Evolutionary conservation across 1,140 invertebrate genomes (phyloP), one percentile per base, ranked within the genome.

Genomic region (Pogonomyrmex barbatus): DNA sequence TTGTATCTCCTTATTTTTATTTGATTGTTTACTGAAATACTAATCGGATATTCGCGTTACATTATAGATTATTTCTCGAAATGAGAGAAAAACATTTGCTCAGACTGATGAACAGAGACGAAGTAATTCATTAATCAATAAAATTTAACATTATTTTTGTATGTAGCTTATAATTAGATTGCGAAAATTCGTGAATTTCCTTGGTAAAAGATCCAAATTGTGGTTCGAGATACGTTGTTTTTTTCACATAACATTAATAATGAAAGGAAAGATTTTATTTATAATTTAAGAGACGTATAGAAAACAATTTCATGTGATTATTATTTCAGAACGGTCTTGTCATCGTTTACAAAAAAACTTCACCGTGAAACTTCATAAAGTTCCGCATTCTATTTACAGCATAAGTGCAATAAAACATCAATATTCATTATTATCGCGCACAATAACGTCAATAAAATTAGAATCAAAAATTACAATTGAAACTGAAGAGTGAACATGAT

Each of bases 1-100:
- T 68, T 52, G 36, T 65, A 68, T 54, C 14, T 79, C 50, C 47
- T 70, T 54, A 54, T 30, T 70, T 79, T 81, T 56, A 78, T 78
- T 65, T 65, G 45, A 78, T 78, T 78, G 58, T 78, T 68, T 63
- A 81, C 33, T 56, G 36, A 81, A 81, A 70, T 24, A 81, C 2
- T 70, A 81, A 68, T 2, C 62, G 36, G 36, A 78, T 17, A 79
- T 79, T 68, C 60, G n/a, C n/a, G 36, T 39, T 54, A 47, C 24
- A 50, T 68, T 30, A 52, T 68, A 79, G 4, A 30, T 54, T 9
- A 67, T 63, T 63, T 1, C 30, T 12, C 36, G n/a, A 68, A 79
- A 79, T 54, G n/a, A 47, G 42, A 68, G 36, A 67, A 50, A 50
- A 2, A 24, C 17, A 65, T 5, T 6, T 65, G 60, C 24, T 70